Percentiles rank a stretch among this genome's conserved stretches.
These are phyloP conservation scores for Sardinella longiceps DNA, from an alignment of 2,797 vertebrate genomes.

Conservation along the genomic window DNA sequence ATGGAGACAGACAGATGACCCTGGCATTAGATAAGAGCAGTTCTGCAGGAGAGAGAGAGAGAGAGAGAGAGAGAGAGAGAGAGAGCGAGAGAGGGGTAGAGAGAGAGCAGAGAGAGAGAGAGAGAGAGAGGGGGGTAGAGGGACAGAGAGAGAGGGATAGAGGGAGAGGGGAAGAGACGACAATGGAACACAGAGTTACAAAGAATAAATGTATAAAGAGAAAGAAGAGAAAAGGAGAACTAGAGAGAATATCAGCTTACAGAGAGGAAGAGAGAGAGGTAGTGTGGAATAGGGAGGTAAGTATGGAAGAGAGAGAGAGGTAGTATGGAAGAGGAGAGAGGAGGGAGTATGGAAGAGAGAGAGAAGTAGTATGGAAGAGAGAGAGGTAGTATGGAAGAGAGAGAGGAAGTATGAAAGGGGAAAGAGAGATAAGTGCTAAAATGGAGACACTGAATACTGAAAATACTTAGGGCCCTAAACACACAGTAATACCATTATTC, in stretches of 20 bases:
- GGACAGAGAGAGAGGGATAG: not conserved
- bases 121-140: not conserved
- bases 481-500: not conserved
- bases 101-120: not conserved
- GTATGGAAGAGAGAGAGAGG: not conserved
- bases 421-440: not conserved
- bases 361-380: not conserved
- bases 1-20: not conserved
- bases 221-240: too few relatives aligned
- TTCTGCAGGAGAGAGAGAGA: not conserved
- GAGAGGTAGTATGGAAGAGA: not conserved
- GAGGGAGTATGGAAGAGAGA: not conserved
- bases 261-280: not conserved
- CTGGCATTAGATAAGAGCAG: not conserved
- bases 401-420: not conserved
- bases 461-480: not conserved
- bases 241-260: too few relatives aligned
- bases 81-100: not conserved
- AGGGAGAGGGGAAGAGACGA: not conserved
- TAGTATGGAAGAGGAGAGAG: too few relatives aligned
- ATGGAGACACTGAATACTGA: not conserved
- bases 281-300: not conserved
- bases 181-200: not conserved
- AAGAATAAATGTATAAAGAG: too few relatives aligned
- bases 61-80: not conserved